These are phyloP conservation scores for Myotis daubentonii DNA, from an alignment of 2,797 vertebrate genomes.

Conservation along the genomic window DNA sequence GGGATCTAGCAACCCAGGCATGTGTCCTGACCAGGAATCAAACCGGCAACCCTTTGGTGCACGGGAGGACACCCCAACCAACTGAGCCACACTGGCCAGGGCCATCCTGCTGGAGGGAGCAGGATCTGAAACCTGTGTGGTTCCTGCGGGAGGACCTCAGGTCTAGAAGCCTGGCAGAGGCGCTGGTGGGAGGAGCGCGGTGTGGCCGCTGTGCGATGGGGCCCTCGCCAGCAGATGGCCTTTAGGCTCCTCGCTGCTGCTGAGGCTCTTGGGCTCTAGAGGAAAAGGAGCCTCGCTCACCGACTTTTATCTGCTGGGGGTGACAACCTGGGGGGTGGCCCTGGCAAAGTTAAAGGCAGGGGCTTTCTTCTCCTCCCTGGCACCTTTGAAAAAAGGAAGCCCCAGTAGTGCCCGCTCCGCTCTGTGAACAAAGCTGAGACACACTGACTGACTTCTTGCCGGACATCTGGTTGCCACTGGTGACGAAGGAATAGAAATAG, in stretches of 20 bases:
- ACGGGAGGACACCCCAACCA: not conserved
- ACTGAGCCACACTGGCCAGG: not conserved
- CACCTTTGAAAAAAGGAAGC: not conserved
- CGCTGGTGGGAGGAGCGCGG: fast-evolving
- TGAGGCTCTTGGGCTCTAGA: fast-evolving
- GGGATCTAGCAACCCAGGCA: not conserved
- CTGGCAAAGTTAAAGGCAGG: not conserved
- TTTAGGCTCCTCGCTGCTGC: not conserved
- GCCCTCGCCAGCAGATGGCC: not conserved
- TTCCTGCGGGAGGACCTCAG: not conserved
- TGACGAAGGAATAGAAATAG: fast-evolving
- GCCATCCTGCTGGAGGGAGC: not conserved
- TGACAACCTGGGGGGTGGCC: not conserved
- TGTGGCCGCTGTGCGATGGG: not conserved
- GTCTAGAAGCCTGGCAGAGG: not conserved
- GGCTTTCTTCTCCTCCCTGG: not conserved
- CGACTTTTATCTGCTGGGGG: fast-evolving
- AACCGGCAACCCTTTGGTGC: not conserved
- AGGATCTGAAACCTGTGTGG: fast-evolving
- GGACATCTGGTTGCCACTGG: not conserved
- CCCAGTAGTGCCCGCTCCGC: fast-evolving
- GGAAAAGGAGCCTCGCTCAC: not conserved
- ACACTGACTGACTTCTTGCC: not conserved
- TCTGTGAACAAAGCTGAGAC: not conserved
- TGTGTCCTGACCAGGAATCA: not conserved